Conservation (phyloP, 53 echinoderm and acorn worm genomes). For the Antedon mediterranea region DNA sequence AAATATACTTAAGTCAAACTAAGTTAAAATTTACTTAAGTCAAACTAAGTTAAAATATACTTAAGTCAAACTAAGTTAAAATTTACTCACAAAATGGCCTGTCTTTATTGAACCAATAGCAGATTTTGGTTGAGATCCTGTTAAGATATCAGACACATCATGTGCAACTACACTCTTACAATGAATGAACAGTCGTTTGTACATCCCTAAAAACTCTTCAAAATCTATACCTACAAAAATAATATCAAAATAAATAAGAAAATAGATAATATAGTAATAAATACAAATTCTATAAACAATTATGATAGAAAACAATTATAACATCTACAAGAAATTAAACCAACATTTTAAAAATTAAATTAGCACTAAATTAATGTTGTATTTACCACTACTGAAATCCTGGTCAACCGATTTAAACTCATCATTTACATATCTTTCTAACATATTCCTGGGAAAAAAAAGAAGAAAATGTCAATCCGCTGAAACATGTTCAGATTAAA, state of each 20-base stretch:
- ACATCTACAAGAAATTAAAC: background rate
- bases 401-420: slow-evolving; percentile 67
- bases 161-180: slow-evolving; percentile 73
- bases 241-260: background rate
- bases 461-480: background rate
- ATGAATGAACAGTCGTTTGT: slow-evolving; percentile 58
- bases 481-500: no score
- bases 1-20: no score
- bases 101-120: background rate
- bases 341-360: background rate
- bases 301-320: background rate
- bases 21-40: no score
- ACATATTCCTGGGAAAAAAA: slow-evolving; percentile 53
- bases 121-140: slow-evolving; percentile 24
- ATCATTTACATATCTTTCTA: slow-evolving; percentile 90
- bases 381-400: slow-evolving; percentile 88
- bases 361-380: background rate
- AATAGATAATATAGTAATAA: no score
- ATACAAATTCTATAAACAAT: no score
- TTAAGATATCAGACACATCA: slow-evolving; percentile 46
- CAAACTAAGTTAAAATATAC: no score
- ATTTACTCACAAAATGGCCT: background rate
- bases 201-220: slow-evolving; percentile 98
- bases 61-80: background rate
- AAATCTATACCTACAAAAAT: slow-evolving; percentile 61